A percentile compares a stretch with the other conserved stretches of the same genome.
These are phyloP conservation scores for Aradophagus sp. DNA, from an alignment of 1,140 invertebrate species.

Conservation along the genomic window DNA sequence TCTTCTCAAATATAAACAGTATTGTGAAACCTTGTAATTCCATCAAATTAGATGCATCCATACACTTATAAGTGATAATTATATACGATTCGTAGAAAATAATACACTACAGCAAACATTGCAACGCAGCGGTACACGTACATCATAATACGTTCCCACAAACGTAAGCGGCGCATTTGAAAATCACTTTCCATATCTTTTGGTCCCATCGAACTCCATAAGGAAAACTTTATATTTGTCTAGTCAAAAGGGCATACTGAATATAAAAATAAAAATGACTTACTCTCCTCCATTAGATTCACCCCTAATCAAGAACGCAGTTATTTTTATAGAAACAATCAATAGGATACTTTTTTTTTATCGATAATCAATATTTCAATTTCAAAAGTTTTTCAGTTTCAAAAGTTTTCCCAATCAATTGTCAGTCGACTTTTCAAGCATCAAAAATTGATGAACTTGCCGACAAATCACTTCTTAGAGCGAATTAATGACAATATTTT, in stretches of 20 bases:
- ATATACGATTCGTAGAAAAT: slow-evolving; percentile 39
- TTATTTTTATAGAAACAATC: too few species aligned
- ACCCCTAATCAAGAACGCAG: too few species aligned
- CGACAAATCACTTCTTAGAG: too few species aligned
- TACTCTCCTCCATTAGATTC: slow-evolving; percentile 20
- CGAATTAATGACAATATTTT: too few species aligned
- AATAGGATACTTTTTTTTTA: too few species aligned
- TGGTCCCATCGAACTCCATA: slow-evolving; percentile 17
- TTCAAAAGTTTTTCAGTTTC: too few species aligned
- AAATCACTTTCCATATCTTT: slow-evolving; percentile 45
- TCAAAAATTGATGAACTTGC: too few species aligned
- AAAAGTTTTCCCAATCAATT: too few species aligned
- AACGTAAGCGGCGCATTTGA: slow-evolving; percentile 7
- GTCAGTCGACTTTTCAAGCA: too few species aligned
- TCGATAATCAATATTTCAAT: too few species aligned
- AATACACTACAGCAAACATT: slow-evolving; percentile 30
- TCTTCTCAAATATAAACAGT: too few species aligned
- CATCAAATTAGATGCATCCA: slow-evolving; percentile 19
- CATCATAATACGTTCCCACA: slow-evolving; percentile 30
- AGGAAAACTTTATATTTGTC: slow-evolving; percentile 22
- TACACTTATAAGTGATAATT: slow-evolving; percentile 43
- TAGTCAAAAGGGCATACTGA: slow-evolving; percentile 27
- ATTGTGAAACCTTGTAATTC: too few species aligned
- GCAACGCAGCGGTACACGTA: slow-evolving; percentile 15
- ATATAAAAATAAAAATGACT: slow-evolving; percentile 10